Conservation (phyloP, 2,888 invertebrate genomes). For the Lapara coniferarum region DNA sequence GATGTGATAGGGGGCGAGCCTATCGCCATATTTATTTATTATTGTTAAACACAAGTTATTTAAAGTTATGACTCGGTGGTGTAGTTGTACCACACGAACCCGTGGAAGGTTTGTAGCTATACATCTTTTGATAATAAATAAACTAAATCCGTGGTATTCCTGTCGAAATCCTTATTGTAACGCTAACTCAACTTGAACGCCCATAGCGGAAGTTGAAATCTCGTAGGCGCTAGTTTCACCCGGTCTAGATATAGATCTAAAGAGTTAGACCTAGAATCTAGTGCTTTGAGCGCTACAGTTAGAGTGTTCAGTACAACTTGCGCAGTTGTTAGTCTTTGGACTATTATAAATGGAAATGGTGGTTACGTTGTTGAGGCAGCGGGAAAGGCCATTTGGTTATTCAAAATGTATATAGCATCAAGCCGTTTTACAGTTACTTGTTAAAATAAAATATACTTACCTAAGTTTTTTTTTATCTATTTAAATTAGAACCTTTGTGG, state of each 20-base stretch:
- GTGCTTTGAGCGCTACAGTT: slow-evolving; percentile 17
- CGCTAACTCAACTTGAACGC: slow-evolving; percentile 37
- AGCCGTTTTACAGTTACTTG: too few species aligned
- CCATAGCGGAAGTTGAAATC: slow-evolving; percentile 36
- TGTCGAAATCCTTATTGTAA: slow-evolving; percentile 26
- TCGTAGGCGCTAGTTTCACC: slow-evolving; percentile 31
- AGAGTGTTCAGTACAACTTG: slow-evolving; percentile 19
- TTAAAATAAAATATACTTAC: background rate
- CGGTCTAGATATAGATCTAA: slow-evolving; percentile 36
- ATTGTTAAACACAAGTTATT: too few species aligned
- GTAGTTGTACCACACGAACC: too few species aligned
- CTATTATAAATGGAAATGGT: slow-evolving; percentile 20
- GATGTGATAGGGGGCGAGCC: too few species aligned
- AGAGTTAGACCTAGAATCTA: slow-evolving; percentile 37
- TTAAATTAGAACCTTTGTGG: too few species aligned
- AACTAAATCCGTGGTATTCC: background rate
- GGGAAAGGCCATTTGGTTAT: background rate
- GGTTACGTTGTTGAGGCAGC: slow-evolving; percentile 5
- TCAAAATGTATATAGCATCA: background rate
- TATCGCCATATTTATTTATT: too few species aligned
- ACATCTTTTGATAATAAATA: too few species aligned
- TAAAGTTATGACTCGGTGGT: too few species aligned
- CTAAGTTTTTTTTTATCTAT: too few species aligned
- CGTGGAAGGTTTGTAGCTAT: too few species aligned
- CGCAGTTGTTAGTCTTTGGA: slow-evolving; percentile 18